A percentile compares a stretch with the other conserved stretches of the same genome.
Evolutionary conservation across 2,888 invertebrate species (phyloP).

Genomic region (Agriopis marginaria): DNA sequence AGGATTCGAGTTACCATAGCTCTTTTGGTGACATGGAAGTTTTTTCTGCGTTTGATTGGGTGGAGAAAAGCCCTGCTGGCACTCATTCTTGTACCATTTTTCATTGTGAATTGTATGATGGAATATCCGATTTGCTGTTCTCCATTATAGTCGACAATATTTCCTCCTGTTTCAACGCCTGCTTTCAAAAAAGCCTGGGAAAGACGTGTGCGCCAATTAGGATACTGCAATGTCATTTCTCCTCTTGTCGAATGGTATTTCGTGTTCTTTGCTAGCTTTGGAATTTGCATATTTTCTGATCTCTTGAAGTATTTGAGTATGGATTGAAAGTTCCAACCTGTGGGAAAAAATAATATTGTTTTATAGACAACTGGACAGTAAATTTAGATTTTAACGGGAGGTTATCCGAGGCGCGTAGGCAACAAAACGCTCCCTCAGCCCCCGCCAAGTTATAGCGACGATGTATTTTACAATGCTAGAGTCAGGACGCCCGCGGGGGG

Average conservation of each 20-base stretch:
- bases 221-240: conserved; percentile 87
- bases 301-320: conserved; percentile 90
- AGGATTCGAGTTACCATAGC: conserved; percentile 87
- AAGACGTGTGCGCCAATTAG: conserved; percentile 85
- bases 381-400: not conserved
- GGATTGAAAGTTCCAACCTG: conserved; percentile 89
- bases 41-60: conserved; percentile 84
- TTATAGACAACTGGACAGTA: conserved; percentile 2
- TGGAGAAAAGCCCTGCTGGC: conserved; percentile 91
- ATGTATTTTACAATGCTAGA: too few relatives aligned
- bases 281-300: conserved; percentile 87
- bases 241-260: conserved; percentile 87
- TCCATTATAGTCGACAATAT: conserved; percentile 88
- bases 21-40: conserved; percentile 87
- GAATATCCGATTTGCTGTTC: conserved; percentile 89
- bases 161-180: conserved; percentile 88
- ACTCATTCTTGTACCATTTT: conserved; percentile 90
- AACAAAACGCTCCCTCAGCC: too few relatives aligned
- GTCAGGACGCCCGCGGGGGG: too few relatives aligned
- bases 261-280: conserved; percentile 75
- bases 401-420: too few relatives aligned
- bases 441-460: too few relatives aligned
- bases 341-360: conserved; percentile 32
- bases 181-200: conserved; percentile 88
- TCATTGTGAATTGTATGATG: conserved; percentile 88